Evolutionary conservation across 2,113 vertebrate genomes (phyloP), one percentile per base, ranked within the genome.

Genomic region (Leptobrachium leishanense): DNA sequence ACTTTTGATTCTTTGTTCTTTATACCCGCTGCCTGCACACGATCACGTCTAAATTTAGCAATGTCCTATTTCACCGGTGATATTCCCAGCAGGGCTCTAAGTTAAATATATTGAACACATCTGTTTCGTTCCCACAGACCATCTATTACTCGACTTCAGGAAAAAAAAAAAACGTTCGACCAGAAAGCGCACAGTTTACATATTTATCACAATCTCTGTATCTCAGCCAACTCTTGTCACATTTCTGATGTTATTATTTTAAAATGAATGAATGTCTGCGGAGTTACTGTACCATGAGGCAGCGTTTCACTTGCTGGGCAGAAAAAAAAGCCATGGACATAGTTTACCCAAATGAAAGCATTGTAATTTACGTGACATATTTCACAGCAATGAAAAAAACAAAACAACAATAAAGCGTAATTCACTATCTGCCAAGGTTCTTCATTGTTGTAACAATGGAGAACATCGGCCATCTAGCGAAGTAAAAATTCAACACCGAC

Each of bases 1-100:
- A 31, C 20, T 31, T 31, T 31, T 31, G 20, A 31, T 31, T 0
- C 20, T 50, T 50, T 55, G 40, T 55, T 66, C 50, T 20, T 54
- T 68, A 68, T 42, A 55, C 46, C 74, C 55, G 63, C 44, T 68
- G 63, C 44, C 6, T 15, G 44, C 12, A 75, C 65, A 65, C 50
- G 73, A 75, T 31, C 20, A n/a, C 2, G 39, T 55, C 63, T 76
- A 68, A 76, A 76, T 67, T 76, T 67, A 76, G 64, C 46, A 8
- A 2, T 76, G 74, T 15, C 74, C 74, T 55, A 76, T 68, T 67
- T 76, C 40, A 66, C 46, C 1, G 46, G n/a, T 68, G 5, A 76
- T 6, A 67, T 57, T 66, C 8, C 46, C 64, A 20, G 64, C 66
- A 41, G 39, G 6, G 31, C 31, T 43, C 20, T 13, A 13, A 59